Percentiles rank a stretch among this genome's conserved stretches.
Conservation (phyloP, 2,797 vertebrate species). For the Mycteria americana region DNA sequence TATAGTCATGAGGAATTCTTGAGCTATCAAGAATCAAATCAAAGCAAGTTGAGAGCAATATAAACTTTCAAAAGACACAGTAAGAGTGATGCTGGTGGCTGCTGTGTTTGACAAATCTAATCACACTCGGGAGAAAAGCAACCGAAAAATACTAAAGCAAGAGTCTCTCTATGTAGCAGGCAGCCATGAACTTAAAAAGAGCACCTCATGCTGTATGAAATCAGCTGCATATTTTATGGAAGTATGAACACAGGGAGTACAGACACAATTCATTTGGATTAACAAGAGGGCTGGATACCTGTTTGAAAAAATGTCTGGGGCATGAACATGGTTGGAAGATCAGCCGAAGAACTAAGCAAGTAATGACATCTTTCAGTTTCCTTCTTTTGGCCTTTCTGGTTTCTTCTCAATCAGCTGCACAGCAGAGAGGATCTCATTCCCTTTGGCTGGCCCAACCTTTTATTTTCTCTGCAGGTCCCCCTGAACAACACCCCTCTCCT, state of each 20-base stretch:
- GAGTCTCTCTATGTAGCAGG: background rate
- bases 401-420: background rate
- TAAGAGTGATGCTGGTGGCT: background rate
- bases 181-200: background rate
- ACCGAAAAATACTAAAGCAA: background rate
- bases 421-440: background rate
- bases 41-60: background rate
- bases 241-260: background rate
- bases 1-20: background rate
- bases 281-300: background rate
- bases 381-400: background rate
- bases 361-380: background rate
- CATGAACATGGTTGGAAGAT: background rate
- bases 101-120: background rate
- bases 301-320: background rate
- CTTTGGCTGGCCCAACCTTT: background rate
- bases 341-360: background rate
- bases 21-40: background rate
- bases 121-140: background rate
- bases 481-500: background rate
- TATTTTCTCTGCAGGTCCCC: background rate
- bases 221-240: background rate
- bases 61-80: background rate
- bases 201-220: background rate
- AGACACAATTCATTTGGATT: background rate